phyloP scores from a whole-genome alignment of 2,888 invertebrate species.

The Lomographa bimaculata region DNA sequence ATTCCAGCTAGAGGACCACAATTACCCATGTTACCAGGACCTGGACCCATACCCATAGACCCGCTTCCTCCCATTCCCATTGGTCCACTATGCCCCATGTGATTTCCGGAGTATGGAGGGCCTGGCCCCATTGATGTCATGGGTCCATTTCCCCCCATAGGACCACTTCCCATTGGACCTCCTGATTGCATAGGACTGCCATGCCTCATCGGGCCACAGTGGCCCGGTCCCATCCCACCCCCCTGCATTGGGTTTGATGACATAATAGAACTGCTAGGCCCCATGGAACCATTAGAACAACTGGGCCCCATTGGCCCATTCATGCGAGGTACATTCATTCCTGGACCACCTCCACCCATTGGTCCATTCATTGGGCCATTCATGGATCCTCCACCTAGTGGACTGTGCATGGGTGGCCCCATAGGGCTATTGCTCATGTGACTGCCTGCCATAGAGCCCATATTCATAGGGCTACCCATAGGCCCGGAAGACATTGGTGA shows the following conservation, averaged over 20 bases:
- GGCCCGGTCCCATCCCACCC: constrained; percentile 77
- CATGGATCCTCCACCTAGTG: constrained; percentile 83
- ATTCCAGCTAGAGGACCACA: constrained; percentile 79
- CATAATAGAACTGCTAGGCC: constrained; percentile 81
- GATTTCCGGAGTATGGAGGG: constrained; percentile 75
- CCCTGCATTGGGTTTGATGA: constrained; percentile 79
- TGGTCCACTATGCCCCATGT: constrained; percentile 80
- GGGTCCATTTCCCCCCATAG: constrained; percentile 80
- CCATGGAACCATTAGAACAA: constrained; percentile 84
- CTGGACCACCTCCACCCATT: constrained; percentile 84
- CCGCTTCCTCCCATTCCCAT: constrained; percentile 78
- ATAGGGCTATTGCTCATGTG: constrained; percentile 89
- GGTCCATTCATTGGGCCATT: constrained; percentile 83
- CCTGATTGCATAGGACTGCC: constrained; percentile 82
- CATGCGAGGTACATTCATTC: constrained; percentile 82
- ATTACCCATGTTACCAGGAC: constrained; percentile 76
- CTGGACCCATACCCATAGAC: constrained; percentile 76
- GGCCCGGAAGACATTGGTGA: constrained; percentile 87
- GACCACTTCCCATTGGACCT: constrained; percentile 78
- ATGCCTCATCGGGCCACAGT: constrained; percentile 81
- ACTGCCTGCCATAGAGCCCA: constrained; percentile 84
- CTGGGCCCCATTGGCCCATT: constrained; percentile 82
- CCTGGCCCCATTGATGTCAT: constrained; percentile 78
- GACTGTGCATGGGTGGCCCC: constrained; percentile 91
- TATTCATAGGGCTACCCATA: constrained; percentile 90